These are phyloP conservation scores for Nothoprocta perdicaria DNA, from an alignment of 2,113 vertebrate genomes.

Conservation along the genomic window DNA sequence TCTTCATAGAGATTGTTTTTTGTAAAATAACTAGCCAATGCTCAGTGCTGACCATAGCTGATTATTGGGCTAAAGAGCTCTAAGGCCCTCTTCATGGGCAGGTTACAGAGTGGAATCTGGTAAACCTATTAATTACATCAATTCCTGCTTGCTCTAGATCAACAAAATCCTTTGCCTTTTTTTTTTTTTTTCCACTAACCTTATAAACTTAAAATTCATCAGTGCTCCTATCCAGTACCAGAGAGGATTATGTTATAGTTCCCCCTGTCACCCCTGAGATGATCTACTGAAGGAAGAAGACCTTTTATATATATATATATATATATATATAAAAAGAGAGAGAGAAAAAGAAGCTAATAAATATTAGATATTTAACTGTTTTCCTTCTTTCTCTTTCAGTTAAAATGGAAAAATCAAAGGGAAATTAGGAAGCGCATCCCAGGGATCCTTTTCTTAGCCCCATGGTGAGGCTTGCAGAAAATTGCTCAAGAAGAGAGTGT, in stretches of 20 bases:
- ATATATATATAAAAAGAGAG: too few species aligned
- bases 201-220: background rate
- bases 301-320: too few species aligned
- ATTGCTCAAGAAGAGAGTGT: background rate
- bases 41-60: background rate
- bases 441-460: background rate
- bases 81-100: accelerated
- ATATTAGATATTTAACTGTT: background rate
- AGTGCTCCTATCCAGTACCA: background rate
- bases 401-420: background rate
- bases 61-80: background rate
- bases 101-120: background rate
- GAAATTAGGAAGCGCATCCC: background rate
- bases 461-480: background rate
- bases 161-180: background rate
- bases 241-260: background rate
- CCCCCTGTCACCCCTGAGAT: background rate
- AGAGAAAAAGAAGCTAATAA: background rate
- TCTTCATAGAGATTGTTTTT: background rate
- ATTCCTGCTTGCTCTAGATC: background rate
- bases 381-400: background rate
- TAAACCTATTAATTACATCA: background rate
- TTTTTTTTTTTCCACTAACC: background rate
- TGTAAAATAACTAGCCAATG: accelerated
- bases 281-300: background rate